phyloP scores from a whole-genome alignment of 2,113 vertebrate species.

The Labrus mixtus region DNA sequence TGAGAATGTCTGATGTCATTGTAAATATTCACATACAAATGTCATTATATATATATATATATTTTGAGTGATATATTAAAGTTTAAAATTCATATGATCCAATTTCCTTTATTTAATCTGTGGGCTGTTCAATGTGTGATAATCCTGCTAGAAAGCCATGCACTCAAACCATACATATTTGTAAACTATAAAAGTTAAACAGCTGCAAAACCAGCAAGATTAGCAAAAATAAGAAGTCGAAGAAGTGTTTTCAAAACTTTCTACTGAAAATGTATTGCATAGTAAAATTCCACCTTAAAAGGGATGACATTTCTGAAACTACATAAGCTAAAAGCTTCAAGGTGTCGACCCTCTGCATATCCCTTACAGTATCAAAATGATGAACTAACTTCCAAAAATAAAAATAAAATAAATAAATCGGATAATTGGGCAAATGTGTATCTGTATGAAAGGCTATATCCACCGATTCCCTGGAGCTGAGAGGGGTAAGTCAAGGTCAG shows the following conservation, averaged over 20 bases:
- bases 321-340: conserved; percentile 7
- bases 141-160: too few species aligned
- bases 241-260: background rate
- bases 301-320: conserved; percentile 24
- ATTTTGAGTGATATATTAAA: too few species aligned
- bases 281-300: conserved; percentile 46
- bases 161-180: too few species aligned
- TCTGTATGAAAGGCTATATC: conserved; percentile 7
- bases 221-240: background rate
- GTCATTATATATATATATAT: too few species aligned
- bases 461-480: conserved; percentile 27
- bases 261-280: background rate
- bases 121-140: too few species aligned
- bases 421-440: background rate
- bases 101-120: background rate
- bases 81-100: background rate
- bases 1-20: too few species aligned
- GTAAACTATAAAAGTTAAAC: too few species aligned
- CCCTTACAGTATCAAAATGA: background rate
- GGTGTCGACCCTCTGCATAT: conserved; percentile 32
- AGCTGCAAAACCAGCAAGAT: background rate
- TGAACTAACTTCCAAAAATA: background rate
- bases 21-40: too few species aligned
- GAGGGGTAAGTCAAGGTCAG: conserved; percentile 44
- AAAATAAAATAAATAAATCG: background rate